Conservation (phyloP, 1,140 invertebrate species). For the Diplogasteroides magnus region DNA sequence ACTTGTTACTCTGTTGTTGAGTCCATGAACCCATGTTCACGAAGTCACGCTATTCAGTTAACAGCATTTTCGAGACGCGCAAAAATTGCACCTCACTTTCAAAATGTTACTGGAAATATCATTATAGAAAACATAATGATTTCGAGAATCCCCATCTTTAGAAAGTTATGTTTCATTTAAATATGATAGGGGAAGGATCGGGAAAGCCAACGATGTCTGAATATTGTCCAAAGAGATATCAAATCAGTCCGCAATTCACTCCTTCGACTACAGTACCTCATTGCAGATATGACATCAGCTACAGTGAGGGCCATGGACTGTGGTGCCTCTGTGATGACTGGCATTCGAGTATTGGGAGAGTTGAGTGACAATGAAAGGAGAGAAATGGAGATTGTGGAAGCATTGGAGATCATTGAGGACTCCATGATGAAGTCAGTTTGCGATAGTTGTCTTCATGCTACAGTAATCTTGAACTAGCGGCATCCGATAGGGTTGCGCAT, state of each 20-base stretch:
- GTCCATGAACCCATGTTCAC: no score
- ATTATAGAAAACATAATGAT: constrained; percentile 14
- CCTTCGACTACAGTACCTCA: background rate
- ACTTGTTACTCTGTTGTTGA: no score
- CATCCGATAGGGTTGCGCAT: background rate
- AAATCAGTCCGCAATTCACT: no score
- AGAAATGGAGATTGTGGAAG: constrained; percentile 37
- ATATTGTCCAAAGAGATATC: background rate
- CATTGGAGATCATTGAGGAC: constrained; percentile 46
- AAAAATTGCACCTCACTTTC: no score
- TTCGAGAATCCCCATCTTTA: background rate
- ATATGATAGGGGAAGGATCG: background rate
- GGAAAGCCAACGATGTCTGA: background rate
- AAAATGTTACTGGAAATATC: constrained; percentile 21
- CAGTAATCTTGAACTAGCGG: background rate
- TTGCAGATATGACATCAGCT: constrained; percentile 38
- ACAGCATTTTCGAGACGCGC: no score
- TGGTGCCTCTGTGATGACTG: constrained; percentile 44
- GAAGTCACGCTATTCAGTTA: no score
- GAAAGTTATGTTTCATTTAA: background rate
- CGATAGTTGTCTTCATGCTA: background rate
- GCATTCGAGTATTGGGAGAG: constrained; percentile 43
- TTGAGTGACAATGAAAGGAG: constrained; percentile 47
- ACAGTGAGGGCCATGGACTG: constrained; percentile 43
- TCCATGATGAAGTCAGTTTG: constrained; percentile 43